Evolutionary conservation across 2,797 vertebrate genomes (phyloP).

Genomic region (Gymnothorax reevesii): DNA sequence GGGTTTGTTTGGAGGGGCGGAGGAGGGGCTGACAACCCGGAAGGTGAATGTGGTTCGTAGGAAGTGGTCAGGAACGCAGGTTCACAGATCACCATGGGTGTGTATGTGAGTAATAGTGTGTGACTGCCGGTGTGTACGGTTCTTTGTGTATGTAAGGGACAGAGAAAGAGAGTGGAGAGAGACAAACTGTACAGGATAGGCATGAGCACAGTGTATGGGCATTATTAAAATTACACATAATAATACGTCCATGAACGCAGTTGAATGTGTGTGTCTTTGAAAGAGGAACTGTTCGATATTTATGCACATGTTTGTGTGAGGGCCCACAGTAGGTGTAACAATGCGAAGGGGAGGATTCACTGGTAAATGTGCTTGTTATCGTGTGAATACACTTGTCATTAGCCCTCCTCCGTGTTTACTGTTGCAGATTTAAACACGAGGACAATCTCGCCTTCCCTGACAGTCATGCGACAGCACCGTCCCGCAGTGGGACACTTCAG

Average conservation of each 20-base stretch:
- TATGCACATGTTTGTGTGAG: no score
- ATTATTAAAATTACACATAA: no score
- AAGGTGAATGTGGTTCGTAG: neutral
- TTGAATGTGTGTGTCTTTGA: neutral
- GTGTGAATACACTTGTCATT: neutral
- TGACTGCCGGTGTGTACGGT: neutral
- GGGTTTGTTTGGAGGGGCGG: neutral
- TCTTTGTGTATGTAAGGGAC: neutral
- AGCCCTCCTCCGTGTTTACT: neutral
- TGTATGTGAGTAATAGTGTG: neutral
- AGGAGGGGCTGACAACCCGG: neutral
- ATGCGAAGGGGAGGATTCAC: neutral
- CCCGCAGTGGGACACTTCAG: neutral
- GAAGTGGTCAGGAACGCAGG: neutral
- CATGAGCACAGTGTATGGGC: no score
- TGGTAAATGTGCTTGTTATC: slow-evolving; percentile 1
- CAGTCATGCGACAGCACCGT: neutral
- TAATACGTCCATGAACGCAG: no score
- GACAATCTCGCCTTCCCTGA: neutral
- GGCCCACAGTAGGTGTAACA: no score
- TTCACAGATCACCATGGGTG: neutral
- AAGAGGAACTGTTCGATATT: neutral
- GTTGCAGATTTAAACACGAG: neutral
- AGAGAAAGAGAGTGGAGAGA: no score
- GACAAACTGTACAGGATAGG: no score